Evolutionary conservation across 2,888 invertebrate species (phyloP).

Genomic region (Tachina lurida): DNA sequence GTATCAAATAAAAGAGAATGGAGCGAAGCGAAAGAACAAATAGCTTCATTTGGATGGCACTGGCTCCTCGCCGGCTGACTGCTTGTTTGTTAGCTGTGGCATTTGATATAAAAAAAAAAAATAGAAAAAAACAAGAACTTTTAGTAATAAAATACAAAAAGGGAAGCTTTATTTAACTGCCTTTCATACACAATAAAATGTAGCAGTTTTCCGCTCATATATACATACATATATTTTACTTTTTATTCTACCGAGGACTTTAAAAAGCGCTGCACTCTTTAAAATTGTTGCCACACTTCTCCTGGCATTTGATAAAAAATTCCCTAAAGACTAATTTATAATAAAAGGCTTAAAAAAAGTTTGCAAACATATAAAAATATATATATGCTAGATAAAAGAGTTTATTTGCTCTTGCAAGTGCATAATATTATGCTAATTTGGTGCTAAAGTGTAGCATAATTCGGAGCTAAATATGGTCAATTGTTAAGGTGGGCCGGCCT

Average conservation of each 20-base stretch:
- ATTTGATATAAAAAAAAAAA: not conserved
- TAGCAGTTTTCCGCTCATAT: conserved; percentile 29
- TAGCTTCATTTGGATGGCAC: conserved; percentile 26
- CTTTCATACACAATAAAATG: conserved; percentile 35
- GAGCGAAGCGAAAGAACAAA: conserved; percentile 29
- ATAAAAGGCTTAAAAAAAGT: conserved; percentile 29
- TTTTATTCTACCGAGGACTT: not conserved
- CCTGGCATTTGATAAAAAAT: conserved; percentile 61
- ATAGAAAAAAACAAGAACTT: not conserved
- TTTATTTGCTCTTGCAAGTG: not conserved
- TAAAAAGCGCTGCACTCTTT: conserved; percentile 20
- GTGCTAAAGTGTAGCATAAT: no score
- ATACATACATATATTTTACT: not conserved
- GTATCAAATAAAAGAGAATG: not conserved
- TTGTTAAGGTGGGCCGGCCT: no score
- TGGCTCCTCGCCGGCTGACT: conserved; percentile 51
- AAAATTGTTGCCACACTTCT: conserved; percentile 45
- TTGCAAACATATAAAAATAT: not conserved
- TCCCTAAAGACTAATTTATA: conserved; percentile 68
- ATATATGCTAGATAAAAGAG: not conserved
- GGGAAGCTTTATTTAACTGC: conserved; percentile 32
- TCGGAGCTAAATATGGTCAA: no score
- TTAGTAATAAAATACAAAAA: not conserved
- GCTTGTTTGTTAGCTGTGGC: conserved; percentile 47
- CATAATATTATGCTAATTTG: no score